Evolutionary conservation across 2,888 invertebrate species (phyloP).

Genomic region (Bellardia bayeri): DNA sequence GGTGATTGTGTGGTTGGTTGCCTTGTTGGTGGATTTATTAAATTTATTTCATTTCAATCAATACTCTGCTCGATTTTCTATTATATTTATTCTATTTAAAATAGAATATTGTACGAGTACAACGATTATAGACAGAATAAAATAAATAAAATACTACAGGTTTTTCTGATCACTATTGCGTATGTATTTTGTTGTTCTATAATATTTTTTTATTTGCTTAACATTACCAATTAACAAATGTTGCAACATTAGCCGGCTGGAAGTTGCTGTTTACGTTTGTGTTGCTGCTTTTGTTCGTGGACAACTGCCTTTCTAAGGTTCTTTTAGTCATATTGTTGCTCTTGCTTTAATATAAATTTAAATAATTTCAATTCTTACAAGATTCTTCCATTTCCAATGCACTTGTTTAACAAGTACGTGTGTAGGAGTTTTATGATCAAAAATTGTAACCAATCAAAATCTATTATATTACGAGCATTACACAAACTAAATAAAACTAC

Average conservation of each 20-base stretch:
- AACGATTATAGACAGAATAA: slow-evolving; percentile 9
- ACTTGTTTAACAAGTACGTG: slow-evolving; percentile 71
- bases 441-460: slow-evolving; percentile 65
- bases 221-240: slow-evolving; percentile 45
- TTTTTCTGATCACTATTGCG: not conserved
- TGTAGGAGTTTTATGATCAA: slow-evolving; percentile 71
- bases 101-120: not conserved
- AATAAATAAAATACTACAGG: slow-evolving; percentile 32
- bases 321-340: slow-evolving; percentile 29
- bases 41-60: slow-evolving; percentile 44
- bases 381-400: slow-evolving; percentile 72
- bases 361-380: slow-evolving; percentile 71
- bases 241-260: slow-evolving; percentile 27
- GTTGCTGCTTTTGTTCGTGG: slow-evolving; percentile 13
- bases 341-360: slow-evolving; percentile 63
- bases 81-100: slow-evolving; percentile 15
- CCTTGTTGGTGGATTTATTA: slow-evolving; percentile 9
- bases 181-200: slow-evolving; percentile 18
- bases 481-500: slow-evolving; percentile 10
- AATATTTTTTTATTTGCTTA: not conserved
- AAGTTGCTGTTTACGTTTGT: slow-evolving; percentile 9
- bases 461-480: slow-evolving; percentile 24
- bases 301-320: slow-evolving; percentile 22
- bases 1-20: slow-evolving; percentile 23
- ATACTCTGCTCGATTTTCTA: slow-evolving; percentile 9